phyloP scores from a whole-genome alignment of 2,888 invertebrate species.

The Lysandra bellargus region DNA sequence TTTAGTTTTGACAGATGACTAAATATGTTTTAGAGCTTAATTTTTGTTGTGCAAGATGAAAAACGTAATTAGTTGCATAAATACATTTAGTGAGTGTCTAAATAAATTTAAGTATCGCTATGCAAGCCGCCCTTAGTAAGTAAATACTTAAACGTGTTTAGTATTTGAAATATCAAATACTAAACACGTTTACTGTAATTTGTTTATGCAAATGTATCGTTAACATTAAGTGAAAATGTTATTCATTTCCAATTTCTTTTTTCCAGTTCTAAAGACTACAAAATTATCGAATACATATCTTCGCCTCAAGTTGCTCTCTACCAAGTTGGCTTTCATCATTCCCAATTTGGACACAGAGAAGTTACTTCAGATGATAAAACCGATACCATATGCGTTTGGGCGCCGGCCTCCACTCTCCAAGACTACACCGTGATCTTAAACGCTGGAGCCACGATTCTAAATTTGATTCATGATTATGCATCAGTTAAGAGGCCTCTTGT shows the following conservation, averaged over 20 bases:
- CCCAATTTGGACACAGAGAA: slow-evolving; percentile 52
- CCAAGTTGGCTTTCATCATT: slow-evolving; percentile 69
- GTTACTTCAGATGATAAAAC: slow-evolving; percentile 49
- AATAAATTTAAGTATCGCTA: no score
- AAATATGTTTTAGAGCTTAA: no score
- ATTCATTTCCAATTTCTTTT: background rate
- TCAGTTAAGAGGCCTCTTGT: slow-evolving; percentile 54
- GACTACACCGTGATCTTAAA: slow-evolving; percentile 58
- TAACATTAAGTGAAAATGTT: no score
- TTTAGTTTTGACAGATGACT: no score
- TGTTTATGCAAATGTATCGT: no score
- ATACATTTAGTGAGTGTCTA: no score
- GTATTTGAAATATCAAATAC: no score
- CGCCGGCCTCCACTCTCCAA: slow-evolving; percentile 51
- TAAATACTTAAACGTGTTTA: no score
- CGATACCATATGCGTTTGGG: slow-evolving; percentile 65
- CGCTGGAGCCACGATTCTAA: slow-evolving; percentile 59
- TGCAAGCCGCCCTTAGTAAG: no score
- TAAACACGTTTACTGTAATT: no score
- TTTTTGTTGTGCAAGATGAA: no score
- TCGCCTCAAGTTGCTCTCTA: slow-evolving; percentile 67
- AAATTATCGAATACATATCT: slow-evolving; percentile 58
- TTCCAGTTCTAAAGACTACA: slow-evolving; percentile 54
- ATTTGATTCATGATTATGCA: slow-evolving; percentile 61
- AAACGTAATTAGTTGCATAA: no score